These are phyloP conservation scores for Urocynchramus pylzowi DNA, from an alignment of 2,113 vertebrate species.

Conservation along the genomic window DNA sequence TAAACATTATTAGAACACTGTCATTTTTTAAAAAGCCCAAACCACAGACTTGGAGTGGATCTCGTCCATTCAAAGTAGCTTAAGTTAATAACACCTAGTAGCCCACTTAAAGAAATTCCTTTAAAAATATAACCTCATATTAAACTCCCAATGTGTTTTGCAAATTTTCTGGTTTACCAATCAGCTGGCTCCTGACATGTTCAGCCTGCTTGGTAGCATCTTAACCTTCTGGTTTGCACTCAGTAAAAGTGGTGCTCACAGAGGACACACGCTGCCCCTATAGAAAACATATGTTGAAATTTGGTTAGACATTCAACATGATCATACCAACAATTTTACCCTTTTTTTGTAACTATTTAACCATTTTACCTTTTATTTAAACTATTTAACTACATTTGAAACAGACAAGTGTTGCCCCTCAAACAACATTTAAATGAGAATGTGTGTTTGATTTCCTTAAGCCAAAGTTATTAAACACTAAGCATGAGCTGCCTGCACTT, in stretches of 20 bases:
- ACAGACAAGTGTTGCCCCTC: not conserved
- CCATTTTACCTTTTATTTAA: not conserved
- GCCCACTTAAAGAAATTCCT: not conserved
- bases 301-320: not conserved
- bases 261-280: not conserved
- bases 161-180: not conserved
- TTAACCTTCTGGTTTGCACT: not conserved
- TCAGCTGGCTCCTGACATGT: not conserved
- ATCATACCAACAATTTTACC: not conserved
- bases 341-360: not conserved
- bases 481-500: not conserved
- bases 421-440: not conserved
- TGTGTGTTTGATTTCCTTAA: slow-evolving; percentile 26
- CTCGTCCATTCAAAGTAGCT: not conserved
- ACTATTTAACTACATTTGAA: not conserved
- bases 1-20: not conserved
- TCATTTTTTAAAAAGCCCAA: not conserved
- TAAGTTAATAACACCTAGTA: not conserved
- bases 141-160: not conserved
- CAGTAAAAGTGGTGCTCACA: not conserved
- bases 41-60: not conserved
- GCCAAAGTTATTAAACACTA: not conserved
- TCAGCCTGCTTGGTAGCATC: not conserved
- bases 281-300: not conserved
- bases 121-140: not conserved